Percentiles rank a stretch among this genome's conserved stretches.
These are phyloP conservation scores for Pachyuromys duprasi DNA, from an alignment of 2,797 vertebrate genomes.

Conservation along the genomic window DNA sequence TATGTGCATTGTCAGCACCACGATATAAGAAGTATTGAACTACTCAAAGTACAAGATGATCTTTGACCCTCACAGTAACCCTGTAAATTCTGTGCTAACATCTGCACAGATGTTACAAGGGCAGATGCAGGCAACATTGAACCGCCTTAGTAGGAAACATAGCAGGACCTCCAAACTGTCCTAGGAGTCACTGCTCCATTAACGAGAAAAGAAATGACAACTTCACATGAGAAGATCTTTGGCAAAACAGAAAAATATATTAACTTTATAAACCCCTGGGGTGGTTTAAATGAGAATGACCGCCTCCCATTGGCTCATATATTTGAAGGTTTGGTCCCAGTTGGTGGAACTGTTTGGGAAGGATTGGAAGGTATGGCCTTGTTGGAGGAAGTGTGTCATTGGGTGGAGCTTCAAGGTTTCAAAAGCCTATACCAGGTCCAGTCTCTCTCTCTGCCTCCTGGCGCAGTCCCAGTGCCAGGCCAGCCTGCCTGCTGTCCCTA, in stretches of 20 bases:
- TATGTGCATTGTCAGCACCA: background rate
- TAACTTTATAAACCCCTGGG: background rate
- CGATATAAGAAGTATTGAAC: background rate
- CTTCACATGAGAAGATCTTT: background rate
- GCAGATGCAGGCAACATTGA: background rate
- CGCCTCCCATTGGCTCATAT: background rate
- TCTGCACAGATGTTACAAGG: background rate
- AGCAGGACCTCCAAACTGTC: background rate
- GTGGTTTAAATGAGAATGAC: background rate
- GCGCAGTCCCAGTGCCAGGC: background rate
- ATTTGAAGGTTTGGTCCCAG: background rate
- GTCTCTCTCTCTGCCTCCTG: background rate
- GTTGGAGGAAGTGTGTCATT: background rate
- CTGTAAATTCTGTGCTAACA: background rate
- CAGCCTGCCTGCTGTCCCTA: background rate
- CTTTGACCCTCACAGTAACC: background rate
- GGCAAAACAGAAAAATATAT: background rate
- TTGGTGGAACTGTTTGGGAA: background rate
- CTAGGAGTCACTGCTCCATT: background rate
- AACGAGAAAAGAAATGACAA: background rate
- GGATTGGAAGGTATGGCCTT: background rate
- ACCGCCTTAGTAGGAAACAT: background rate
- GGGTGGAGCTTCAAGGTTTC: background rate
- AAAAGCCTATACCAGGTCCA: background rate
- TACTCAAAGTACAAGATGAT: background rate